Percentiles rank a stretch among this genome's conserved stretches.
These are phyloP conservation scores for Lottia scabra DNA, from an alignment of 2,888 invertebrate species.

Conservation along the genomic window DNA sequence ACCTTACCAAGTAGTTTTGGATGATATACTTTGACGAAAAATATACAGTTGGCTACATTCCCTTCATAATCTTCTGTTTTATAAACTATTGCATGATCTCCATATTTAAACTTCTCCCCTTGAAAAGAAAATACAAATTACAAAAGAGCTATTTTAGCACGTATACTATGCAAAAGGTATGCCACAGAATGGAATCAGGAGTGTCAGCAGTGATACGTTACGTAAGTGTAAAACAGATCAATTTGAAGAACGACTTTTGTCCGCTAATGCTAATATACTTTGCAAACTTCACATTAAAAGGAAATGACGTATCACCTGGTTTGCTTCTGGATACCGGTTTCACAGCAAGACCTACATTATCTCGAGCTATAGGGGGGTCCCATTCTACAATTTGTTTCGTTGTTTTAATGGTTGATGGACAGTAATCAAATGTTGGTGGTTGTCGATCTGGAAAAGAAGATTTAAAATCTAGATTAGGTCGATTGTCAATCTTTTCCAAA, in stretches of 20 bases:
- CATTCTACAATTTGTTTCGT: background rate
- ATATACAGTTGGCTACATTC: conserved; percentile 19
- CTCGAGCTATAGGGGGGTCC: background rate
- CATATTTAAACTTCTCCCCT: conserved; percentile 9
- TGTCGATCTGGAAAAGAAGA: background rate
- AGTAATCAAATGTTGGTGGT: background rate
- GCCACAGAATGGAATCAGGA: no score
- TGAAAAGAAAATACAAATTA: background rate
- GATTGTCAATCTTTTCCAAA: no score
- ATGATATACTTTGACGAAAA: conserved; percentile 14
- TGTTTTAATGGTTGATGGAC: background rate
- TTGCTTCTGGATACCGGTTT: background rate
- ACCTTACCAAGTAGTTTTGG: background rate
- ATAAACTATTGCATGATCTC: conserved; percentile 20
- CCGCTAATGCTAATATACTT: no score
- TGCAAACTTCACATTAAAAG: no score
- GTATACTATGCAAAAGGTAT: background rate
- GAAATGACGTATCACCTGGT: background rate
- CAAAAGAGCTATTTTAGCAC: background rate
- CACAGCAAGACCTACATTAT: background rate
- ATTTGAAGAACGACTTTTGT: no score
- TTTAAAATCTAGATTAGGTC: no score
- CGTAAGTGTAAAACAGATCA: no score
- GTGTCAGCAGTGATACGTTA: no score
- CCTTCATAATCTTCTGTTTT: conserved; percentile 19